Evolutionary conservation across 2,888 invertebrate species (phyloP).

Genomic region (Entomobrya proxima): DNA sequence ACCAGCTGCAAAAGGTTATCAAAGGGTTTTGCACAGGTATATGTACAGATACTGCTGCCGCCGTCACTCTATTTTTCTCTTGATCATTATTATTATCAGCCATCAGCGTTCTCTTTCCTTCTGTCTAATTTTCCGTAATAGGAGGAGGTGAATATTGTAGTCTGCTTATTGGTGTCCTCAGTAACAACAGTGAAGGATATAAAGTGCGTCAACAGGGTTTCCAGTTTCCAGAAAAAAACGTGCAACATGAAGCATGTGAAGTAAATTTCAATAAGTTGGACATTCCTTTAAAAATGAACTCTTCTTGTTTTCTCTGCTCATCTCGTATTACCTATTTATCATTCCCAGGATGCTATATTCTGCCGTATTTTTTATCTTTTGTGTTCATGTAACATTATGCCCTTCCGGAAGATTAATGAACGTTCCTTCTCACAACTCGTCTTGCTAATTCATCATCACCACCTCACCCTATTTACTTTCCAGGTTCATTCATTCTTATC

Average conservation of each 20-base stretch:
- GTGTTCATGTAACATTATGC: background rate
- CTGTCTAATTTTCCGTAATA: slow-evolving; percentile 31
- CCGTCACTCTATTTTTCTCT: background rate
- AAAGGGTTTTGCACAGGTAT: slow-evolving; percentile 3
- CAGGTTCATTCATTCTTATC: background rate
- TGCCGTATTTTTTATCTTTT: background rate
- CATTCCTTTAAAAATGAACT: too few species aligned
- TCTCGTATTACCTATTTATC: background rate
- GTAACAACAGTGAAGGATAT: too few species aligned
- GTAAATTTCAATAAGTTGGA: background rate
- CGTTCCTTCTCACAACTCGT: background rate
- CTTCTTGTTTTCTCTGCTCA: background rate
- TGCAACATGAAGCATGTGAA: background rate
- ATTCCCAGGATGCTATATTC: background rate
- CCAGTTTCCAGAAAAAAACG: background rate
- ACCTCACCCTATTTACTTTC: background rate
- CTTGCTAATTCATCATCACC: slow-evolving; percentile 28
- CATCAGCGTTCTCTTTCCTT: background rate
- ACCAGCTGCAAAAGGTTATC: too few species aligned
- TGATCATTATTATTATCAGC: background rate
- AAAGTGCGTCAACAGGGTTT: too few species aligned
- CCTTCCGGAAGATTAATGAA: slow-evolving; percentile 25
- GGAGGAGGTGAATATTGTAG: slow-evolving; percentile 10
- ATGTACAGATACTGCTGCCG: background rate
- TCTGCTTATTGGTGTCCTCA: background rate